These are phyloP conservation scores for Rhopilema esculentum DNA, from an alignment of 30 jellyfish, hydroid and myxozoan species.

Conservation along the genomic window DNA sequence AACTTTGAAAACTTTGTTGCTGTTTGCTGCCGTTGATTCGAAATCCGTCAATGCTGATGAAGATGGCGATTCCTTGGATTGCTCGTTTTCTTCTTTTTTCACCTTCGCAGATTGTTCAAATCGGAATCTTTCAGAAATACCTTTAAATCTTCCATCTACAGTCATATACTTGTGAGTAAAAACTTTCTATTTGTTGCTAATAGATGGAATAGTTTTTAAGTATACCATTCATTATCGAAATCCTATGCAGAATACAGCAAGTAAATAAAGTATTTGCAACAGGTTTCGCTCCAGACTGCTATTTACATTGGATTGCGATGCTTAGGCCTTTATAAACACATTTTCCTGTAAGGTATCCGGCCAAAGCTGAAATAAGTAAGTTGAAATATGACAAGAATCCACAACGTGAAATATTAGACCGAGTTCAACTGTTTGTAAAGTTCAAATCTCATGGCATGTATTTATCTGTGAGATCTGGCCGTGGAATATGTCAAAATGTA, in stretches of 20 bases:
- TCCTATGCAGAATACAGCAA: background rate
- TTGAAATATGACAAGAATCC: background rate
- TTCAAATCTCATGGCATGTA: too few relatives aligned
- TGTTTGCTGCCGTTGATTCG: background rate
- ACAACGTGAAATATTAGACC: background rate
- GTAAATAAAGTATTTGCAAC: background rate
- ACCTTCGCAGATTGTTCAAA: constrained; percentile 61
- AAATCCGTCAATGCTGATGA: background rate
- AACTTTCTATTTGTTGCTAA: background rate
- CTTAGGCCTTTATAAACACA: background rate
- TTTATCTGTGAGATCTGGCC: too few relatives aligned
- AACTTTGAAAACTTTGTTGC: background rate
- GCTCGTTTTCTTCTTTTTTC: constrained; percentile 4
- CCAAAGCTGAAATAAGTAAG: background rate
- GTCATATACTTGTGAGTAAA: constrained; percentile 50
- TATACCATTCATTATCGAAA: background rate
- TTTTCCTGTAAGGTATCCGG: background rate
- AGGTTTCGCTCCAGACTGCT: background rate
- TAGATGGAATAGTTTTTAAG: background rate
- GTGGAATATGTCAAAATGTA: too few relatives aligned
- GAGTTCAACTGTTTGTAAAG: background rate
- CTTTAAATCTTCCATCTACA: constrained; percentile 40
- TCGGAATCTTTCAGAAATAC: constrained; percentile 22
- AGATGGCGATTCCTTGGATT: background rate
- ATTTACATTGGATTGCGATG: background rate